These are phyloP conservation scores for Cichladusa arquata DNA, from an alignment of 2,113 vertebrate genomes.

Conservation along the genomic window DNA sequence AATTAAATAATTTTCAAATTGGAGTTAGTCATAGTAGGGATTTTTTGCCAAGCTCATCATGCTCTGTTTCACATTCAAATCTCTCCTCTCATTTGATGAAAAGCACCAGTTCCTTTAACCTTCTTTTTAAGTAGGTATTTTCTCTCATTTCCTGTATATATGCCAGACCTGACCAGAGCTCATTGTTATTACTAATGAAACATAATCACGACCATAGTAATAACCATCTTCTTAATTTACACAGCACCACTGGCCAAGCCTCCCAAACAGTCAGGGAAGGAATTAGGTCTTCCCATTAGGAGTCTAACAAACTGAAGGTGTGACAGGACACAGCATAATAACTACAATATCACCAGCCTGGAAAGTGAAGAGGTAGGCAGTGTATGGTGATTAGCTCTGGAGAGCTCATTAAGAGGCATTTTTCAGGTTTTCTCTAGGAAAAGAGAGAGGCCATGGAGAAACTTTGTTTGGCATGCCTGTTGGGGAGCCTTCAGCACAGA, in stretches of 20 bases:
- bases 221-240: slow-evolving; percentile 3
- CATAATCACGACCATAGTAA: background rate
- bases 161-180: background rate
- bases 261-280: background rate
- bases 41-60: background rate
- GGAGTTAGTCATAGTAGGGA: background rate
- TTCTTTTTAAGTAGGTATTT: background rate
- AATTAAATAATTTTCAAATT: background rate
- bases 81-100: background rate
- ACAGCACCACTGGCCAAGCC: slow-evolving; percentile 5
- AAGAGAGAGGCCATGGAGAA: background rate
- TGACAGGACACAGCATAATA: background rate
- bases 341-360: background rate
- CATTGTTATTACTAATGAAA: background rate
- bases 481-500: background rate
- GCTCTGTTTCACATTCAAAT: background rate
- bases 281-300: slow-evolving; percentile 22
- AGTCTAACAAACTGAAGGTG: background rate
- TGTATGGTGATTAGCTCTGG: background rate
- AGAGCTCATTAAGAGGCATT: background rate
- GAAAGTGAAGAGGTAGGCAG: background rate
- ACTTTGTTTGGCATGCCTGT: background rate
- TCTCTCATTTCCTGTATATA: background rate
- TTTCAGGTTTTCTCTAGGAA: background rate
- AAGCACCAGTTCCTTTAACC: background rate